Percentiles rank a stretch among this genome's conserved stretches.
phyloP scores from a whole-genome alignment of 2,113 vertebrate species.

The Gasterosteus nipponicus region DNA sequence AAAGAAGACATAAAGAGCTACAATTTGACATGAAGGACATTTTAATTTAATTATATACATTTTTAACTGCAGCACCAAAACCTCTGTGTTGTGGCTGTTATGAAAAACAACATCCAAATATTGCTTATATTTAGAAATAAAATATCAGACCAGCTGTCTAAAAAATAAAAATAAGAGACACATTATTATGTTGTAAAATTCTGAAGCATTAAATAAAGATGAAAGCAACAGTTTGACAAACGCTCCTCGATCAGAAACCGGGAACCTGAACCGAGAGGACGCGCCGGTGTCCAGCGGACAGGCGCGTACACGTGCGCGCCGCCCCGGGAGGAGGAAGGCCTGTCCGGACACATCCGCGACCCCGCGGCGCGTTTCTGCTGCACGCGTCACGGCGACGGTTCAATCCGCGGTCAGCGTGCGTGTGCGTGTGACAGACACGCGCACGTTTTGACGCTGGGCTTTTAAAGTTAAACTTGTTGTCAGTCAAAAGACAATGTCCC shows the following conservation, averaged over 20 bases:
- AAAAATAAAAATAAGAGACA: background rate
- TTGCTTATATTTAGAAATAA: background rate
- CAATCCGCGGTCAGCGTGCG: constrained; percentile 66
- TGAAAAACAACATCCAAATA: background rate
- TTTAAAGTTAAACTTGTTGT: constrained; percentile 15
- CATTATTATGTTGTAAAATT: background rate
- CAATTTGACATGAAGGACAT: background rate
- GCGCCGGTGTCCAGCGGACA: constrained; percentile 43
- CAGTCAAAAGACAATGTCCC: background rate
- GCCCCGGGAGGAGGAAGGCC: constrained; percentile 70
- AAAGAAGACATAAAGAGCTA: too few species aligned
- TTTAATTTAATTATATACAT: background rate
- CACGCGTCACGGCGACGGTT: constrained; percentile 74
- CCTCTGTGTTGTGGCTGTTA: background rate
- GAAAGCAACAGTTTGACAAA: background rate
- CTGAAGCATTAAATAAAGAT: background rate
- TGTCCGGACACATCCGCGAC: constrained; percentile 73
- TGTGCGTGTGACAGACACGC: background rate
- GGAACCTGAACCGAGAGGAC: constrained; percentile 24
- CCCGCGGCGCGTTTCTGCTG: constrained; percentile 74
- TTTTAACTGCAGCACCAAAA: background rate
- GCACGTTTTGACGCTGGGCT: constrained; percentile 13
- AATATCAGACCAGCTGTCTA: background rate
- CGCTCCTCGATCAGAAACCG: constrained; percentile 10
- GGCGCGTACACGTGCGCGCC: constrained; percentile 54